Conservation (phyloP, 2,797 vertebrate species). For the Eulemur mongoz region DNA sequence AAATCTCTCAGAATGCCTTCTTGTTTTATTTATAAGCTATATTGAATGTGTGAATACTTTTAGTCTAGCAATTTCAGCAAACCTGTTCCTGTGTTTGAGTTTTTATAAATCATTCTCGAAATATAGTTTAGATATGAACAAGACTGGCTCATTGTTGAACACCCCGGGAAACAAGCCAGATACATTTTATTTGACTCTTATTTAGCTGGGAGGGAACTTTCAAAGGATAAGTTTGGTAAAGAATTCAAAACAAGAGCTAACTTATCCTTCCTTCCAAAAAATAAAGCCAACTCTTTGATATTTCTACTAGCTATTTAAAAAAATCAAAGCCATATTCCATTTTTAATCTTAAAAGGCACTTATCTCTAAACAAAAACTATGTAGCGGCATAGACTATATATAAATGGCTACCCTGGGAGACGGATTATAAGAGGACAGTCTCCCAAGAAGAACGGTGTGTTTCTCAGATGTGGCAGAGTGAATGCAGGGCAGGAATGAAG, state of each 20-base stretch:
- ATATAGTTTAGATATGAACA: not conserved
- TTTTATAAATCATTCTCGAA: slow-evolving; percentile 40
- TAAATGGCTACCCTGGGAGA: not conserved
- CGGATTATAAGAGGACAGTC: not conserved
- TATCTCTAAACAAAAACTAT: slow-evolving; percentile 13
- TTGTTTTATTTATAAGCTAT: not conserved
- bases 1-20: not conserved
- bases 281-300: slow-evolving; percentile 50
- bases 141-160: not conserved
- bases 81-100: not conserved
- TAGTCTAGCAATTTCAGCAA: not conserved
- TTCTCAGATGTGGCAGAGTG: not conserved
- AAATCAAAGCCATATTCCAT: slow-evolving; percentile 2
- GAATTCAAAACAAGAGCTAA: slow-evolving; percentile 42
- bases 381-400: not conserved
- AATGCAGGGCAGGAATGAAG: not conserved
- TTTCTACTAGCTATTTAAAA: slow-evolving; percentile 43
- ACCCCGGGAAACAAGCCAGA: slow-evolving; percentile 24
- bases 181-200: slow-evolving; percentile 16
- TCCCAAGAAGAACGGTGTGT: not conserved
- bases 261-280: not conserved
- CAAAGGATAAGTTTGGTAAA: not conserved
- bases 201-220: slow-evolving; percentile 2
- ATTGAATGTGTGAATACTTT: not conserved
- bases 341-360: slow-evolving; percentile 49